Evolutionary conservation across 1,140 invertebrate species (phyloP).

Genomic region (Berghia stephanieae): DNA sequence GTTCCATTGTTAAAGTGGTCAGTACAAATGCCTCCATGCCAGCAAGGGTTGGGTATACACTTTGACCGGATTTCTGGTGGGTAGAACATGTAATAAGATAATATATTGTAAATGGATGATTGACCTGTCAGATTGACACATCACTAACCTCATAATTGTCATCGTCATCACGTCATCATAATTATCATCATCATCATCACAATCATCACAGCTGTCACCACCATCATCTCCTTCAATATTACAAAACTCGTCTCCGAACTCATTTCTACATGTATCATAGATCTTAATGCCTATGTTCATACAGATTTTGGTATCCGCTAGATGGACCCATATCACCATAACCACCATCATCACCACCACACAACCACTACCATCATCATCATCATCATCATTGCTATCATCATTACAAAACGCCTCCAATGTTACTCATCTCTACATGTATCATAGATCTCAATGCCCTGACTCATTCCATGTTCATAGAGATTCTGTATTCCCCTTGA

Average conservation of each 20-base stretch:
- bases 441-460: constrained; percentile 31
- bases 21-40: constrained; percentile 47
- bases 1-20: constrained; percentile 30
- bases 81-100: neutral
- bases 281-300: constrained; percentile 24
- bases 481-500: constrained; percentile 72
- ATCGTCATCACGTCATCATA: neutral
- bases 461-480: constrained; percentile 19
- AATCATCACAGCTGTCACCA: neutral
- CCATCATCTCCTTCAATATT: neutral
- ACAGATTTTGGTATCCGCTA: constrained; percentile 55
- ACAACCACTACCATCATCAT: neutral
- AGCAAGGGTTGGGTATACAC: constrained; percentile 36
- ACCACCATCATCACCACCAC: neutral
- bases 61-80: constrained; percentile 19
- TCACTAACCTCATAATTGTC: too few relatives aligned
- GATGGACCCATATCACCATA: too few relatives aligned
- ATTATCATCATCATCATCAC: neutral
- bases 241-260: too few relatives aligned
- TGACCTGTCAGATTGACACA: too few relatives aligned
- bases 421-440: constrained; percentile 38
- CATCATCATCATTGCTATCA: neutral
- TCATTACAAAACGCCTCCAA: too few relatives aligned
- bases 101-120: neutral
- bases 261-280: constrained; percentile 40